Conservation (phyloP, 2,888 invertebrate species). For the Eustalomyia histrio region DNA sequence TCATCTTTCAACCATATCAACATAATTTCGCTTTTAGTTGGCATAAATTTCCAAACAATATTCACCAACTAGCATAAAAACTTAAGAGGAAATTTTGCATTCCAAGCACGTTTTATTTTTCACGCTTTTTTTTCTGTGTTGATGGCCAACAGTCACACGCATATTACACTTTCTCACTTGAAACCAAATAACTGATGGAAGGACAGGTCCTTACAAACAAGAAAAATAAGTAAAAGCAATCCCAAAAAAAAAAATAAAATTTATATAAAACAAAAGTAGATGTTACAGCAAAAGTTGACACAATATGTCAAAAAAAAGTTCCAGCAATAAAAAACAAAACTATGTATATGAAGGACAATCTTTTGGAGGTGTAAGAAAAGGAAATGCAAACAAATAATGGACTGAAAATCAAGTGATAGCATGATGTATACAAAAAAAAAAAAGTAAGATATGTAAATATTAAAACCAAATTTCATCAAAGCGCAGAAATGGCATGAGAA, state of each 20-base stretch:
- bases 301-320: constrained; percentile 48
- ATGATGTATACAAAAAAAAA: background rate
- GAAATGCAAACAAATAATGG: constrained; percentile 43
- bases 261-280: background rate
- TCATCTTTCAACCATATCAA: constrained; percentile 32
- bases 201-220: background rate
- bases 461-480: background rate
- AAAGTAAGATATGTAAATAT: no score
- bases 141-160: constrained; percentile 22
- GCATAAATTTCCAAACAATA: background rate
- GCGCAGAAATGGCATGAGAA: background rate
- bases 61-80: constrained; percentile 3
- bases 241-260: background rate
- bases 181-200: background rate
- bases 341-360: constrained; percentile 16
- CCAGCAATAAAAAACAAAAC: no score
- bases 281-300: constrained; percentile 42
- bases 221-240: background rate
- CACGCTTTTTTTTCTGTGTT: background rate
- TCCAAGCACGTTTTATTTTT: constrained; percentile 60
- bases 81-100: constrained; percentile 55
- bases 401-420: constrained; percentile 40
- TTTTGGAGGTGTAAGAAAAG: background rate
- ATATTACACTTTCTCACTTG: background rate
- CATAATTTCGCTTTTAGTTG: constrained; percentile 41